Evolutionary conservation across 2,113 vertebrate genomes (phyloP).

Genomic region (Dinomys branickii): DNA sequence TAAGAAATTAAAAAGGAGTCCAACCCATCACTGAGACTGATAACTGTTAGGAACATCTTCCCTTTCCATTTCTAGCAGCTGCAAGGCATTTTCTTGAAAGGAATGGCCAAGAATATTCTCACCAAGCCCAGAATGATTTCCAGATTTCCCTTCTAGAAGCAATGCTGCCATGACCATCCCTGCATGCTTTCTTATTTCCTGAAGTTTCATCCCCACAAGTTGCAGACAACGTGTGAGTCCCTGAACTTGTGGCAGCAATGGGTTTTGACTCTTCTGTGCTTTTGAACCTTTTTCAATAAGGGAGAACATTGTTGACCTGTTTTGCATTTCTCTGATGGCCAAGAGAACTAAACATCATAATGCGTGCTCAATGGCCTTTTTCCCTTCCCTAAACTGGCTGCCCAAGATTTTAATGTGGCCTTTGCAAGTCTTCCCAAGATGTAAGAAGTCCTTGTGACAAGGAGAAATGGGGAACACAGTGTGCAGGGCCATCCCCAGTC

Average conservation of each 20-base stretch:
- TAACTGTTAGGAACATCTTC: background rate
- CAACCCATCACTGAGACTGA: no score
- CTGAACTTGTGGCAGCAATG: fast-evolving
- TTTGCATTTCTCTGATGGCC: background rate
- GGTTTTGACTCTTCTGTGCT: background rate
- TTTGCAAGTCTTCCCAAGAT: background rate
- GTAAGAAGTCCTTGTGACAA: background rate
- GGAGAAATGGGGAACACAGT: background rate
- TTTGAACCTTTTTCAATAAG: no score
- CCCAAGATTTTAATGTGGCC: background rate
- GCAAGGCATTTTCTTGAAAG: fast-evolving
- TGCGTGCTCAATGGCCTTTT: fast-evolving
- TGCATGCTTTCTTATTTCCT: background rate
- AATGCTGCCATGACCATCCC: background rate
- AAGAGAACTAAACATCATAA: fast-evolving
- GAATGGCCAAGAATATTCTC: background rate
- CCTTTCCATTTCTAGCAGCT: background rate
- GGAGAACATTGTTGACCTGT: no score
- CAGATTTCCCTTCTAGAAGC: background rate
- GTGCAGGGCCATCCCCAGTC: background rate
- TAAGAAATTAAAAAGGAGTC: no score
- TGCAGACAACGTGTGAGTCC: background rate
- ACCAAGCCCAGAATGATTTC: background rate
- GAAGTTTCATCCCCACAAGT: fast-evolving
- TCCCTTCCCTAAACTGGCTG: background rate